Base-by-base conservation (phyloP, 2,797 vertebrate species). In the Choloepus didactylus region DNA sequence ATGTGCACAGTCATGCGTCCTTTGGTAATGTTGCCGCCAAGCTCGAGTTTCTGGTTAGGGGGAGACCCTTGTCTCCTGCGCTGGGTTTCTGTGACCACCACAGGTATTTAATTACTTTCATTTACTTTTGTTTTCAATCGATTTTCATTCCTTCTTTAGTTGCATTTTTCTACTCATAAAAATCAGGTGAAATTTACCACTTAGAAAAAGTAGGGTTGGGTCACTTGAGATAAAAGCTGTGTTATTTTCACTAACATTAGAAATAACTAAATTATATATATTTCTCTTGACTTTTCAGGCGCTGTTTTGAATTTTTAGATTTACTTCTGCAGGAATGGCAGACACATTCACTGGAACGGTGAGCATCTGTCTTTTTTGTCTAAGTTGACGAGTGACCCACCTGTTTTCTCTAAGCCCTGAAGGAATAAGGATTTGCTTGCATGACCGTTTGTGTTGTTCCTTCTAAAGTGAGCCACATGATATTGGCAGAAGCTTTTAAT, bases 271-370 rank as follows among this genome's bases (percentile, higher is more conserved):
- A 25, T 82, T 81, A 16, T 49, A 5, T 18, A 11, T 89, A 69
- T 91, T 21, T 95, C 70, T 87, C 79, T 97, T 93, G 38, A 41
- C 79, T 59, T 97, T 97, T 92, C 97, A 99, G 99, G 96, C 99
- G 99, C 97, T 99, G 99, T 96, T 99, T 99, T 94, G 99, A 99
- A 98, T 99, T 99, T 98, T 98, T 99, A 97, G 99, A 99, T 97
- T 99, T 99, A 84, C 98, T 99, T 98, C 98, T 99, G 91, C 99
- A 99, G 95, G 99, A 99, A 97, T 99, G 99, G 99, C 99, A 99
- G 97, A 99, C 99, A 0, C 99, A 99, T 91, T 99, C 99, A 46
- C 98, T 99, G 98, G 99, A 99, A 98, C 99, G 99, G 99, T 99
- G 72, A 96, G 94, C 38, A 69, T 75, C 77, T 92, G 29, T 38